Conservation (phyloP, 2,113 vertebrate species). For the Panthera uncia region DNA sequence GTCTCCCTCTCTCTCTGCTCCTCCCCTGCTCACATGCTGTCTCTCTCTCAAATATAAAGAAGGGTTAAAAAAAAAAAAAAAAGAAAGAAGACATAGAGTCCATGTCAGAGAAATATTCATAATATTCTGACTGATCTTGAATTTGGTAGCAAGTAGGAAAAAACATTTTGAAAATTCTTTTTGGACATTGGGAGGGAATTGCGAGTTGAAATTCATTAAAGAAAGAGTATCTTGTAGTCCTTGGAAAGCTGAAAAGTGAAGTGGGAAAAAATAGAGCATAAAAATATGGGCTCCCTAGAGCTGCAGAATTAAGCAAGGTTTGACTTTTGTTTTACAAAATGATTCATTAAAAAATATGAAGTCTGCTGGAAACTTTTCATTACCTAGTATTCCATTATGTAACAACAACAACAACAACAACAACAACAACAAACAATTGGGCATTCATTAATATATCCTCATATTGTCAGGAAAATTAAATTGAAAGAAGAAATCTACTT, state of each 20-base stretch:
- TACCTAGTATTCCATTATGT: neutral
- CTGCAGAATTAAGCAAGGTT: neutral
- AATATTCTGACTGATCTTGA: neutral
- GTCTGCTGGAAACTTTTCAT: constrained; percentile 20
- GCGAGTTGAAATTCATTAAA: constrained; percentile 14
- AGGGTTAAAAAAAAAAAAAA: too few relatives aligned
- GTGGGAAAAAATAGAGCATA: neutral
- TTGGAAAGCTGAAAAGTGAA: neutral
- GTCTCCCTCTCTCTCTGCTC: too few relatives aligned
- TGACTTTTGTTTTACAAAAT: constrained; percentile 41
- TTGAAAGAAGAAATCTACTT: constrained; percentile 17
- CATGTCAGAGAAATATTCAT: neutral
- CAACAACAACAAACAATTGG: neutral
- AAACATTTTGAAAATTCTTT: neutral
- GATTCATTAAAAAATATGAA: neutral
- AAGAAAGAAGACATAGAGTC: neutral
- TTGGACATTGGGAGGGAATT: neutral
- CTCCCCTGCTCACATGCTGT: too few relatives aligned
- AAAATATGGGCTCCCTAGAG: constrained; percentile 30
- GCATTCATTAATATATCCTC: neutral
- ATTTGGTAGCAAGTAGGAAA: neutral
- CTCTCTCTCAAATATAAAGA: too few relatives aligned
- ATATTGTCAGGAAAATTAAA: constrained; percentile 8
- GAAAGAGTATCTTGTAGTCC: neutral
- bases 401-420: neutral